Conservation (phyloP, 2,888 invertebrate species). For the Parnassius smintheus region DNA sequence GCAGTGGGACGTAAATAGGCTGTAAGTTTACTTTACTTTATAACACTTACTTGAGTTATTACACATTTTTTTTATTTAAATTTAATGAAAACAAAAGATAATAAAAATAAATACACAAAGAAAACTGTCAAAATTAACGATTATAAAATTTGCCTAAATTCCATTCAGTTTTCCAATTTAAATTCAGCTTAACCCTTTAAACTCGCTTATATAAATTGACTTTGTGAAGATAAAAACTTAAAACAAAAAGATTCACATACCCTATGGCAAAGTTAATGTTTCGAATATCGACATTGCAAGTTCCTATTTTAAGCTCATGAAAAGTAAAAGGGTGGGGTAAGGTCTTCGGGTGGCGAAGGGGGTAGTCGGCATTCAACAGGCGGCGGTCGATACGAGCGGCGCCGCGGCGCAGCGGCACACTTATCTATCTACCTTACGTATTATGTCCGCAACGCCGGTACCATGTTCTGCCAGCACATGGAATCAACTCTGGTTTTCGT, state of each 20-base stretch:
- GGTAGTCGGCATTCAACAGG: constrained; percentile 77
- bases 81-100: too few relatives aligned
- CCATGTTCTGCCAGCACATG: constrained; percentile 26
- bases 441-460: constrained; percentile 27
- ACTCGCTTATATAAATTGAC: too few relatives aligned
- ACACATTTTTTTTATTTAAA: too few relatives aligned
- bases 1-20: too few relatives aligned
- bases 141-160: too few relatives aligned
- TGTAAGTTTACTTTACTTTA: too few relatives aligned
- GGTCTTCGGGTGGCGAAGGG: constrained; percentile 56
- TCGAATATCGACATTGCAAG: constrained; percentile 76
- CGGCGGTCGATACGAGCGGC: constrained; percentile 74
- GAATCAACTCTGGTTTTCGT: constrained; percentile 17
- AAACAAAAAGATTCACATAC: constrained; percentile 41
- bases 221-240: neutral
- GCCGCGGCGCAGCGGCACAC: constrained; percentile 63
- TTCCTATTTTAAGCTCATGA: constrained; percentile 79
- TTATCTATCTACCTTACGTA: constrained; percentile 51
- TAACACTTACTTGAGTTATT: too few relatives aligned
- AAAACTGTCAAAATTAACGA: too few relatives aligned
- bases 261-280: constrained; percentile 65
- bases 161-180: too few relatives aligned
- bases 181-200: too few relatives aligned
- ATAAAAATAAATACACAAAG: too few relatives aligned
- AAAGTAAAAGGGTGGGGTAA: constrained; percentile 63